These are phyloP conservation scores for Stenurella melanura DNA, from an alignment of 2,888 invertebrate species.

Conservation along the genomic window DNA sequence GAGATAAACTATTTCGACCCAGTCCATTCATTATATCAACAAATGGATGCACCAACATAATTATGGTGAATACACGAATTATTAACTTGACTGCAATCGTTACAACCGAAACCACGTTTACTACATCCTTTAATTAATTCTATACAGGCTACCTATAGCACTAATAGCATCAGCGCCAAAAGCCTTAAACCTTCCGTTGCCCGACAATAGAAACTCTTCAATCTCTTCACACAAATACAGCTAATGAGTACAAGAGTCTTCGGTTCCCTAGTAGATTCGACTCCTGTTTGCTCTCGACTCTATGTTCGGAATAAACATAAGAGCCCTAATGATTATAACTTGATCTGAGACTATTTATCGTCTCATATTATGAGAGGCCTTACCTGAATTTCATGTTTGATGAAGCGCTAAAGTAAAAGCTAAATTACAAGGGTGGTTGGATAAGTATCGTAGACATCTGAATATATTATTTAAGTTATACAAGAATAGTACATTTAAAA, in stretches of 20 bases:
- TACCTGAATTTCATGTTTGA: slow-evolving; percentile 9
- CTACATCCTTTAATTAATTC: slow-evolving; percentile 22
- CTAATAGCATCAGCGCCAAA: slow-evolving; percentile 10
- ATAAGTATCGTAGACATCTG: not conserved
- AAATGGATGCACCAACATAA: too few species aligned
- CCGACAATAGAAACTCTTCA: slow-evolving; percentile 13
- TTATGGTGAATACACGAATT: too few species aligned
- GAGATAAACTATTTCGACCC: too few species aligned
- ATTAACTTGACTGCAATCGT: too few species aligned
- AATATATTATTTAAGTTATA: too few species aligned
- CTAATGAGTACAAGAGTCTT: slow-evolving; percentile 20
- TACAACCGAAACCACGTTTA: not conserved
- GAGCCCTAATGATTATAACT: slow-evolving; percentile 30
- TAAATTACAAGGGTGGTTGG: not conserved
- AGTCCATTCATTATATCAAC: too few species aligned
- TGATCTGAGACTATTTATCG: slow-evolving; percentile 7
- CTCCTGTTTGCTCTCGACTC: slow-evolving; percentile 9
- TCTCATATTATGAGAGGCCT: slow-evolving; percentile 2
- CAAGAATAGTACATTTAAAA: too few species aligned
- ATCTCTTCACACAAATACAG: slow-evolving; percentile 6
- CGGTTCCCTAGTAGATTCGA: slow-evolving; percentile 5
- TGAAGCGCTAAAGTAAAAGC: not conserved
- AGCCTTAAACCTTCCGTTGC: not conserved
- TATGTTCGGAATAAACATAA: slow-evolving; percentile 6
- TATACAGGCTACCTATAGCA: slow-evolving; percentile 4